Percentiles rank a stretch among this genome's conserved stretches.
Evolutionary conservation across 2,888 invertebrate genomes (phyloP).

Genomic region (Acronicta alni): DNA sequence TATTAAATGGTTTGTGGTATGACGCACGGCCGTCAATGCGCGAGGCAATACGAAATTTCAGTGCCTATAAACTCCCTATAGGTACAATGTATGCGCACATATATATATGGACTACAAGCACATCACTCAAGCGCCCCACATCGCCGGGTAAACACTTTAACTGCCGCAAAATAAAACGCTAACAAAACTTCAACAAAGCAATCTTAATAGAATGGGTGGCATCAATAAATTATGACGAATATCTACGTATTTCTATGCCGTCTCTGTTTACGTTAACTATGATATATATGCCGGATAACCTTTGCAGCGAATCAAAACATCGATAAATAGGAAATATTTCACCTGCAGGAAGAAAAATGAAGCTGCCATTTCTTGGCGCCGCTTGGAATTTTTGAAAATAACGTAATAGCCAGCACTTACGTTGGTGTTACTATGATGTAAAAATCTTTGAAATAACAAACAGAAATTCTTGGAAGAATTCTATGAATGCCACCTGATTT

Average conservation of each 20-base stretch:
- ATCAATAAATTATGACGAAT: conserved; percentile 16
- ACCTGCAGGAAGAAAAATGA: conserved; percentile 10
- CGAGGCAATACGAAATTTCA: conserved; percentile 58
- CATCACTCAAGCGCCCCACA: conserved; percentile 40
- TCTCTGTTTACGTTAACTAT: conserved; percentile 20
- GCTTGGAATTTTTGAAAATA: conserved; percentile 4
- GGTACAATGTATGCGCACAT: conserved; percentile 22
- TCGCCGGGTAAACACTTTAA: conserved; percentile 38
- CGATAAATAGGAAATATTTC: conserved; percentile 22
- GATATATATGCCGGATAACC: conserved; percentile 29
- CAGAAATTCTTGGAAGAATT: conserved; percentile 9
- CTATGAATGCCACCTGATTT: conserved; percentile 5
- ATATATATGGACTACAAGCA: conserved; percentile 11
- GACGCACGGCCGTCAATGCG: conserved; percentile 67
- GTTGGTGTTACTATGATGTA: conserved; percentile 4
- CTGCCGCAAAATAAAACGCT: conserved; percentile 17
- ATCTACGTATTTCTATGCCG: conserved; percentile 13
- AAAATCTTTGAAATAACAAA: conserved; percentile 20
- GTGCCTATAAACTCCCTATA: conserved; percentile 53
- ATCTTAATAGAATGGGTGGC: conserved; percentile 8
- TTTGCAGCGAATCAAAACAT: conserved; percentile 25
- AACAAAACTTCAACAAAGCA: conserved; percentile 10
- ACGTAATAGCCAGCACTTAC: conserved; percentile 17
- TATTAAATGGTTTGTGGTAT: conserved; percentile 77
- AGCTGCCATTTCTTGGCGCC: conserved; percentile 16